phyloP scores from a whole-genome alignment of 2,888 invertebrate genomes.

The Ormyrus pomaceus region DNA sequence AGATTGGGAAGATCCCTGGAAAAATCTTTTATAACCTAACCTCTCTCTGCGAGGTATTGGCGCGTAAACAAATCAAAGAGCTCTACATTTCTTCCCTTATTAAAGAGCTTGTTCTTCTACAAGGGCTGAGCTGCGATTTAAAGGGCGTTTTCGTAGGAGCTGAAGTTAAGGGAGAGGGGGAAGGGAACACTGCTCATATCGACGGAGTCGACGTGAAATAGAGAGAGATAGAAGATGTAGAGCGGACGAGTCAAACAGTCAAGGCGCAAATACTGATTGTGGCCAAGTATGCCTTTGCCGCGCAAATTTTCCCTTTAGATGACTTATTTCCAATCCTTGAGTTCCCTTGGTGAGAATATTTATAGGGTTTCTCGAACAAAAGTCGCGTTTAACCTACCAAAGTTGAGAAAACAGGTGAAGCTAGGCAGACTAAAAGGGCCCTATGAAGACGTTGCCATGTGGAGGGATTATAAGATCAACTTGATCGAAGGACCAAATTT shows the following conservation, averaged over 20 bases:
- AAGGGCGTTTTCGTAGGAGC: neutral
- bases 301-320: too few relatives aligned
- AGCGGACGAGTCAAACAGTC: neutral
- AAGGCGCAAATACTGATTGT: neutral
- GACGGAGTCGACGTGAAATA: constrained; percentile 10
- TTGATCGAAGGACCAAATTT: too few relatives aligned
- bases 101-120: neutral
- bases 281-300: too few relatives aligned
- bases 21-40: neutral
- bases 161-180: neutral
- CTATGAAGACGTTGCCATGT: too few relatives aligned
- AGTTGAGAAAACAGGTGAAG: too few relatives aligned
- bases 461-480: too few relatives aligned
- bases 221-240: constrained; percentile 27
- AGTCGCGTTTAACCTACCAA: too few relatives aligned
- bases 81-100: neutral
- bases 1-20: neutral
- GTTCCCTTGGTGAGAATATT: too few relatives aligned
- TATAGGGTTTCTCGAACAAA: too few relatives aligned
- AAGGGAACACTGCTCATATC: constrained; percentile 4
- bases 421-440: too few relatives aligned
- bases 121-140: neutral
- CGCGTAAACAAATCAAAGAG: neutral
- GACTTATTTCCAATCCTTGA: too few relatives aligned
- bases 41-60: neutral